Evolutionary conservation across 2,113 vertebrate genomes (phyloP), one percentile per base, ranked within the genome.

Genomic region (Colistium nudipinnis): DNA sequence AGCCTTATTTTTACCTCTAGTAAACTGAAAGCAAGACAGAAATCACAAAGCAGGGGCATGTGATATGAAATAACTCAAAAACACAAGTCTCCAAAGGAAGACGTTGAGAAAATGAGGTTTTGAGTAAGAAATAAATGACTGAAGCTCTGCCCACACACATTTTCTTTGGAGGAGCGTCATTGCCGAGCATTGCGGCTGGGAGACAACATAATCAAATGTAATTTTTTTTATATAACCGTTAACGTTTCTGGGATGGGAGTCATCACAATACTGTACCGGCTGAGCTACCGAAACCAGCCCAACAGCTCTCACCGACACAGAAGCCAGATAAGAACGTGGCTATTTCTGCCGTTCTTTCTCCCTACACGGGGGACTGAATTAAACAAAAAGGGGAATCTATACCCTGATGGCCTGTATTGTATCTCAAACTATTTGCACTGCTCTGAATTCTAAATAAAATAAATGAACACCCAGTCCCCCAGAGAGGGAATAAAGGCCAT

Each of bases 381-480:
- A 74, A 62, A 43, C 80, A 56, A 74, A 41, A 31, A 61, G 70
- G 20, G 79, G 69, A 82, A 74, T 85, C 73, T 78, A 68, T 48
- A 74, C 70, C 66, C 68, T 51, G 53, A 68, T 78, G 60, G 33
- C 67, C 39, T 28, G n/a, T 45, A 59, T 73, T 70, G 31, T 53
- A 83, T 80, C 62, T 51, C 17, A 67, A 78, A 73, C 28, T 60
- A 78, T 86, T 80, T 84, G 63, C 62, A 53, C 49, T 48, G 71
- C 43, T 71, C 74, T 62, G 48, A 75, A 65, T 74, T 73, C 83
- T 80, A 73, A 67, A 76, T 82, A 78, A 87, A 86, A 82, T 56
- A 81, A 84, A 87, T 86, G 82, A 83, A 84, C 63, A 48, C 30
- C 48, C 43, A 52, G 27, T 63, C 67, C 78, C 53, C 62, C 28